Conservation (phyloP, 2,797 vertebrate species). For the Halcyon smyrnensis region DNA sequence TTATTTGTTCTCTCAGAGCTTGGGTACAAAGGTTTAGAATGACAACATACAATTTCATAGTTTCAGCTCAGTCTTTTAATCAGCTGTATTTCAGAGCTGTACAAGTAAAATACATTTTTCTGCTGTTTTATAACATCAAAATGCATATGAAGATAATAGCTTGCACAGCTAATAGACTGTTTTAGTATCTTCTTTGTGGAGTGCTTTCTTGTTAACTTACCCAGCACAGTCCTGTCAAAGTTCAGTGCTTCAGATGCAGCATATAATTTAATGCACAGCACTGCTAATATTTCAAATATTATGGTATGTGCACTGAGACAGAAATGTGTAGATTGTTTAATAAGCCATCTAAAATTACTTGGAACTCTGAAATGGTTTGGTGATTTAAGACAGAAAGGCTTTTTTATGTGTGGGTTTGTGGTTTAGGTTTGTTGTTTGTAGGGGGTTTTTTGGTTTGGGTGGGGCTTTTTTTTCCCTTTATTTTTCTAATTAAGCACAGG, state of each 20-base stretch:
- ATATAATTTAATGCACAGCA: background rate
- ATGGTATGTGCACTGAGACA: background rate
- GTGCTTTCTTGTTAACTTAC: background rate
- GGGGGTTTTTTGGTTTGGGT: background rate
- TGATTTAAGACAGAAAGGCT: background rate
- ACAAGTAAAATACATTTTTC: background rate
- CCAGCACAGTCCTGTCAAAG: background rate
- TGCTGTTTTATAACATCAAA: conserved; percentile 10
- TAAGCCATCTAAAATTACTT: background rate
- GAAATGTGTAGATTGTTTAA: background rate
- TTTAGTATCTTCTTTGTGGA: background rate
- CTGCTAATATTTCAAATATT: background rate
- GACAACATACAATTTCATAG: background rate
- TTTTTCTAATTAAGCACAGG: background rate
- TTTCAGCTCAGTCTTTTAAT: background rate
- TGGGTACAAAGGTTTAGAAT: background rate
- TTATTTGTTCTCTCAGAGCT: background rate
- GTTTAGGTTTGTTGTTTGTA: background rate
- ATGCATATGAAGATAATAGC: background rate
- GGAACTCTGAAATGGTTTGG: background rate
- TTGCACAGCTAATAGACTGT: background rate
- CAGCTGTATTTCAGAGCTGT: background rate
- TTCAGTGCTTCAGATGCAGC: background rate
- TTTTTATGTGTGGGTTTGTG: background rate
- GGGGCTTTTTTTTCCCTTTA: background rate